Conservation (phyloP, 2,113 vertebrate species). For the Arenaria interpres region DNA sequence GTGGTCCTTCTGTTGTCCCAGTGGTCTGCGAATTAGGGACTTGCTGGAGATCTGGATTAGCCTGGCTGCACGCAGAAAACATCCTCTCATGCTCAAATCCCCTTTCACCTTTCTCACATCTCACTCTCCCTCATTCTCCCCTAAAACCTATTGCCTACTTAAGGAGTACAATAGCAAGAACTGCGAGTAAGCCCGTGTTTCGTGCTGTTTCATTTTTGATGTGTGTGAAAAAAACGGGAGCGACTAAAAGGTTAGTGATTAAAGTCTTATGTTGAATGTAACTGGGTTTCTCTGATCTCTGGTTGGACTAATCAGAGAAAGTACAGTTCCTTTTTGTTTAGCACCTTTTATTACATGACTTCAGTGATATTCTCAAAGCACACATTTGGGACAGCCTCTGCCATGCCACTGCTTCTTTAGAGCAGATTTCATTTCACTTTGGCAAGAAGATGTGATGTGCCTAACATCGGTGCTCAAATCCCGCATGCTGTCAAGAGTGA, state of each 20-base stretch:
- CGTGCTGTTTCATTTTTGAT: neutral
- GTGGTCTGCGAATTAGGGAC: neutral
- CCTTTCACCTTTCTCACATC: neutral
- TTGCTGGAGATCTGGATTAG: neutral
- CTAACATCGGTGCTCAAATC: neutral
- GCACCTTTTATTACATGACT: neutral
- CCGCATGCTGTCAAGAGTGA: constrained; percentile 24
- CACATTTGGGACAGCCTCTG: neutral
- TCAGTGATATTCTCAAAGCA: neutral
- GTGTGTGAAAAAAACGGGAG: neutral
- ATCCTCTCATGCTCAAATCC: neutral
- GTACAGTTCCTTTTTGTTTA: neutral
- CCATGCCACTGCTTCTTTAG: neutral
- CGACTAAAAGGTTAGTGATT: neutral
- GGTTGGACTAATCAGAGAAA: constrained; percentile 14
- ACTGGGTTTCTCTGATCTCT: neutral
- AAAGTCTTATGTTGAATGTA: neutral
- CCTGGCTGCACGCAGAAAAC: neutral
- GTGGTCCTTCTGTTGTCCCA: neutral
- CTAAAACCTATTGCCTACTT: neutral
- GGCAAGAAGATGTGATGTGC: neutral
- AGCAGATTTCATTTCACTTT: constrained; percentile 11
- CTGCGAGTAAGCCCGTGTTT: neutral
- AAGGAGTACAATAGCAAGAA: neutral
- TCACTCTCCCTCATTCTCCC: neutral